Conservation (phyloP, 2,797 vertebrate genomes). For the Monodelphis domestica region DNA sequence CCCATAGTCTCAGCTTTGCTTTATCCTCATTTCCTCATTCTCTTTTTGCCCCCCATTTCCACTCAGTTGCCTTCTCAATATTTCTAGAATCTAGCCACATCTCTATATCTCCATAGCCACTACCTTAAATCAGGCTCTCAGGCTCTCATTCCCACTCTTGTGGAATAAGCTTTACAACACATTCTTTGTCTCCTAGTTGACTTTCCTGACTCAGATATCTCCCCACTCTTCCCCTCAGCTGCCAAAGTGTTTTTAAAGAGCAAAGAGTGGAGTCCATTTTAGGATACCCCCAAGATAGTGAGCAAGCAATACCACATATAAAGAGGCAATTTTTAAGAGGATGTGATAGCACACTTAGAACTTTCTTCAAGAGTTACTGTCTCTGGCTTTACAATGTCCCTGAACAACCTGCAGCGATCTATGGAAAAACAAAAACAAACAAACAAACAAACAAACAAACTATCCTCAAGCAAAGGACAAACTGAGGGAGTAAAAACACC, state of each 20-base stretch:
- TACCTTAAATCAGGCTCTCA: not conserved
- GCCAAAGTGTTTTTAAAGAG: not conserved
- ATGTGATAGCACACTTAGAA: no score
- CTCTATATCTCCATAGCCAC: not conserved
- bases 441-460: no score
- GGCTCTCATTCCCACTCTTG: not conserved
- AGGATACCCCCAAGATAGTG: no score
- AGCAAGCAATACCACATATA: no score
- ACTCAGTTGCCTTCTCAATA: not conserved
- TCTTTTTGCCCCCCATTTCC: not conserved
- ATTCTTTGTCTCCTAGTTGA: not conserved
- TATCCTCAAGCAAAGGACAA: no score
- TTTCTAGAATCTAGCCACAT: not conserved
- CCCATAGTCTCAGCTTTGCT: not conserved
- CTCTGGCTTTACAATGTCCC: no score
- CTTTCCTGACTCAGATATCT: not conserved
- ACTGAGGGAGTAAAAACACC: no score
- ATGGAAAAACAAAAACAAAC: no score
- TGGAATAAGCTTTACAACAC: not conserved
- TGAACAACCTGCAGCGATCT: no score
- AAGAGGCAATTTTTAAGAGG: no score
- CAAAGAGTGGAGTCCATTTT: no score
- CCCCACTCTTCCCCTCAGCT: not conserved
- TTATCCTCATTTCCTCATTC: not conserved
- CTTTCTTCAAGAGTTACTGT: no score